These are phyloP conservation scores for Drosophila murphyi DNA, from an alignment of 1,140 invertebrate genomes.

Conservation along the genomic window DNA sequence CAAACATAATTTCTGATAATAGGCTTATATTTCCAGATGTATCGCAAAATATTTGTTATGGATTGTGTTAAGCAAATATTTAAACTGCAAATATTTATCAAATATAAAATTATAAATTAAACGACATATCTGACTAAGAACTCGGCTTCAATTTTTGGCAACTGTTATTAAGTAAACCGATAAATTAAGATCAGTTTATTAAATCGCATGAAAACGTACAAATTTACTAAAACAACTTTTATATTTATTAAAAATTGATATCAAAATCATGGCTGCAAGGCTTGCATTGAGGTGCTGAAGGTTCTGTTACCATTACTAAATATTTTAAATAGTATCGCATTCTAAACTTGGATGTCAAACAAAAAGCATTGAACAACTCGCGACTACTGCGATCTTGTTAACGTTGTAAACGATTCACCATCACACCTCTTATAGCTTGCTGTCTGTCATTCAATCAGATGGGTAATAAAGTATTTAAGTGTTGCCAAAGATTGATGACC, in stretches of 20 bases:
- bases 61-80: slow-evolving; percentile 3
- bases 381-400: not conserved
- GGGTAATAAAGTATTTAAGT: slow-evolving; percentile 7
- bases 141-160: not conserved
- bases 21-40: too few relatives aligned
- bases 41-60: not conserved
- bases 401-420: not conserved
- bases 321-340: not conserved
- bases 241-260: too few relatives aligned
- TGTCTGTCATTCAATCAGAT: not conserved
- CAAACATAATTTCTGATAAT: too few relatives aligned
- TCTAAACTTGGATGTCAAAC: not conserved
- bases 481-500: slow-evolving; percentile 20
- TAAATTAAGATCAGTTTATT: too few relatives aligned
- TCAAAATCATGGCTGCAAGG: too few relatives aligned
- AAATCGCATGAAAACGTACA: too few relatives aligned
- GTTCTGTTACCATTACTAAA: too few relatives aligned
- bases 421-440: not conserved
- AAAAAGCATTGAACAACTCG: not conserved
- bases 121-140: not conserved
- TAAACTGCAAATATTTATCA: not conserved
- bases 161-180: too few relatives aligned
- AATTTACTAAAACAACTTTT: too few relatives aligned
- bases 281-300: too few relatives aligned
- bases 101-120: not conserved